phyloP scores from a whole-genome alignment of 2,888 invertebrate species.

The Patella depressa region DNA sequence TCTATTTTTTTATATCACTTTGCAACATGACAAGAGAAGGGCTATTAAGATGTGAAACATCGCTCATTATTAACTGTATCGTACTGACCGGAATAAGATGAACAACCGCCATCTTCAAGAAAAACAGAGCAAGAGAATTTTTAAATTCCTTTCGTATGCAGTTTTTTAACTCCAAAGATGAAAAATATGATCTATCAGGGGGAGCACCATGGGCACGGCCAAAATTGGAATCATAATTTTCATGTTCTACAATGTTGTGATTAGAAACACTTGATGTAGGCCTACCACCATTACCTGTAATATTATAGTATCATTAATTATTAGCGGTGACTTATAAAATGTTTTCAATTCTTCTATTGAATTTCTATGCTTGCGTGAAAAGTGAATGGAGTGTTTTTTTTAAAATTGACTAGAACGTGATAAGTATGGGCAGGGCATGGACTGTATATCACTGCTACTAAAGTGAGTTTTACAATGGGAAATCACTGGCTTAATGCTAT shows the following conservation, averaged over 20 bases:
- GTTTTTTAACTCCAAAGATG: background rate
- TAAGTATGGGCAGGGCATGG: background rate
- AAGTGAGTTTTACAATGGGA: background rate
- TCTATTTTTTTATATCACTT: background rate
- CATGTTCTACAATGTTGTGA: background rate
- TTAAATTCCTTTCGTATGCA: background rate
- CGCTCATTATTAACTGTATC: background rate
- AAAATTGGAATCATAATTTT: background rate
- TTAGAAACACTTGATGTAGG: no score
- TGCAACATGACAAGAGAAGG: background rate
- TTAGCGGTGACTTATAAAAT: background rate
- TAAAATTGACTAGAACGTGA: background rate
- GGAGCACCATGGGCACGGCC: background rate
- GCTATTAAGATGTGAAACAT: background rate
- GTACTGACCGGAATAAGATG: background rate
- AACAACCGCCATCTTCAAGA: background rate
- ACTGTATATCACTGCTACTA: background rate
- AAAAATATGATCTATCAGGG: background rate
- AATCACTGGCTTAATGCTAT: background rate
- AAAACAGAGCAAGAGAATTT: background rate
- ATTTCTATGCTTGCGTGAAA: background rate
- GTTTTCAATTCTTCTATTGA: background rate
- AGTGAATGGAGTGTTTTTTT: background rate
- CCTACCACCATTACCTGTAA: background rate
- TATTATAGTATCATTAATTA: no score